Conservation (phyloP, 1,140 invertebrate species). For the Anoplolepis gracilipes region DNA sequence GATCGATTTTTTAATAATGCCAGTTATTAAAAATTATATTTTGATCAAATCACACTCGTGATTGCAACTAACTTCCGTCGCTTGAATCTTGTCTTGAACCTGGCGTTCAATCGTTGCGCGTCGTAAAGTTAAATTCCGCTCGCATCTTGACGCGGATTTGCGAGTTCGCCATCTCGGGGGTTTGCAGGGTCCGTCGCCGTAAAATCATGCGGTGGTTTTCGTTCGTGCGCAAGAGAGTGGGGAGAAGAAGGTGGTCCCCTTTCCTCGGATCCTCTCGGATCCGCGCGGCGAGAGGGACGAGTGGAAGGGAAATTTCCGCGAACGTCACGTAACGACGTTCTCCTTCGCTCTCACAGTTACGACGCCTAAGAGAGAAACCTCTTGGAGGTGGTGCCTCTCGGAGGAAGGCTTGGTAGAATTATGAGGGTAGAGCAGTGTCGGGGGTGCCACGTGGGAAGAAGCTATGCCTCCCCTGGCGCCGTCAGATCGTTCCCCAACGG, state of each 20-base stretch:
- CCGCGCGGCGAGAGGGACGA: neutral
- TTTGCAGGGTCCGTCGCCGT: conserved; percentile 53
- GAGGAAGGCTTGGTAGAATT: conserved; percentile 77
- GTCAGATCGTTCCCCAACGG: conserved; percentile 84
- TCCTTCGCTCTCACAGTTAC: conserved; percentile 51
- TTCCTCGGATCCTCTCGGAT: neutral
- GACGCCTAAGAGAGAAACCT: conserved; percentile 62
- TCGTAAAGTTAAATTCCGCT: conserved; percentile 14
- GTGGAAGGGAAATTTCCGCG: conserved; percentile 40
- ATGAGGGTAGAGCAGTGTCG: conserved; percentile 80
- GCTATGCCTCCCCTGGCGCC: conserved; percentile 84
- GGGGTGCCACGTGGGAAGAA: conserved; percentile 83
- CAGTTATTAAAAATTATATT: neutral
- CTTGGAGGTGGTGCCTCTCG: conserved; percentile 62
- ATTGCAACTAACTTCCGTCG: neutral
- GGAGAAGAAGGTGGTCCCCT: conserved; percentile 22
- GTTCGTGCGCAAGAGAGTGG: conserved; percentile 10
- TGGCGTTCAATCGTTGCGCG: neutral
- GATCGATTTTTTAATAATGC: neutral
- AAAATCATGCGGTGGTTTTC: conserved; percentile 70
- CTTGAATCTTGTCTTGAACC: neutral
- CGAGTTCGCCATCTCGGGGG: neutral
- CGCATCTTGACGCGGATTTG: conserved; percentile 13
- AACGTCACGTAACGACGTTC: conserved; percentile 31
- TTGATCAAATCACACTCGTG: neutral